Percentiles rank a stretch among this genome's conserved stretches.
Conservation (phyloP, 1,140 invertebrate species). For the Magallana ariakensis region DNA sequence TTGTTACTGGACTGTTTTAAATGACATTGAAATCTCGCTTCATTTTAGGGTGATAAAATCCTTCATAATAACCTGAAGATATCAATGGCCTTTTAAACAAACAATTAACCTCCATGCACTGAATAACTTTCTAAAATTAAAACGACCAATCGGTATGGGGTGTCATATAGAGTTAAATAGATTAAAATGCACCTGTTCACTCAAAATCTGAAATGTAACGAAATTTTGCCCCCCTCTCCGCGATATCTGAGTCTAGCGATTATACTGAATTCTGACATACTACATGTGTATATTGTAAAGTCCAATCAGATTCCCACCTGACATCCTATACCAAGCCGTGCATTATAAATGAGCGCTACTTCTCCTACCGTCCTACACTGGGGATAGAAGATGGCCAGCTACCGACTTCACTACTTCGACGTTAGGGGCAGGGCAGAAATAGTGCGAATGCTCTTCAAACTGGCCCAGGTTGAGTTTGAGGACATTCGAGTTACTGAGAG, state of each 20-base stretch:
- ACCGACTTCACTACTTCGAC: slow-evolving; percentile 69
- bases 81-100: not conserved
- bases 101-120: slow-evolving; percentile 32
- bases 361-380: not conserved
- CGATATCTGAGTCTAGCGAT: not conserved
- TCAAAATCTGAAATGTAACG: slow-evolving; percentile 7
- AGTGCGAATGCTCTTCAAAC: slow-evolving; percentile 59
- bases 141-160: not conserved
- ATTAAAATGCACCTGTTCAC: slow-evolving; percentile 7
- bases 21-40: too few species aligned
- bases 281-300: not conserved
- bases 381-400: slow-evolving; percentile 55
- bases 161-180: slow-evolving; percentile 2
- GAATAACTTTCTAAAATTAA: slow-evolving; percentile 4
- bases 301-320: slow-evolving; percentile 8
- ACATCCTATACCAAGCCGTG: slow-evolving; percentile 12
- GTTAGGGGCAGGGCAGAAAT: slow-evolving; percentile 66
- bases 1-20: too few species aligned
- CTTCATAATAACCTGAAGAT: too few species aligned
- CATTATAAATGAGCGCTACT: slow-evolving; percentile 29
- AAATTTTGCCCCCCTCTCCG: not conserved
- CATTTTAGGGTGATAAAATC: too few species aligned
- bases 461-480: slow-evolving; percentile 55
- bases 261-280: not conserved
- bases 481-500: slow-evolving; percentile 54